Evolutionary conservation across 2,797 vertebrate species (phyloP), one percentile per base, ranked within the genome.

Genomic region (Rachycentron canadum): DNA sequence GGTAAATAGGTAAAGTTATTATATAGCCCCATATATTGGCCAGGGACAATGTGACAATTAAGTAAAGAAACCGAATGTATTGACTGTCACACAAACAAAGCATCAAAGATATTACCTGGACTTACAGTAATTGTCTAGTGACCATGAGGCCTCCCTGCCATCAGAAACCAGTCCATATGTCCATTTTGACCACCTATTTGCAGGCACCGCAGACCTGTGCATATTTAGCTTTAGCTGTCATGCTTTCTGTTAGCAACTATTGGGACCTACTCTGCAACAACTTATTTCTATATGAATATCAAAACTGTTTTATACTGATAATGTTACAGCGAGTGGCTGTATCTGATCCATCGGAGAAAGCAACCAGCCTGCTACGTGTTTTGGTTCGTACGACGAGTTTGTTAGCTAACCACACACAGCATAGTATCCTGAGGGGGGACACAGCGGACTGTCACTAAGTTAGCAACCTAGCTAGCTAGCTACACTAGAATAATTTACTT

Each of bases 401-500:
- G 49, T 63, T 66, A 77, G 68, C 60, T 55, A 57, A 53, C n/a
- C 14, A 62, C 26, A 73, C 23, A 62, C 4, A 77, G 71, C 52
- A 64, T 32, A 45, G 58, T 55, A 53, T 65, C 59, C 74, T 67
- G 59, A 36, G 75, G 38, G n/a, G 58, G 26, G 25, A 75, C 58
- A 72, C 52, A 76, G 56, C 52, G 63, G 25, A 55, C 47, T 81
- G 73, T 45, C 61, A 73, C 53, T 61, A 75, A 84, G 71, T 81
- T 86, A 88, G 89, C 89, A 68, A 61, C 72, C 81, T 62, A 72
- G 69, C 81, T 79, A 86, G 86, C 81, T 78, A 88, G 68, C 79
- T 32, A 63, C 14, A 63, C n/a, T 79, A 50, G 1, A 80, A 73
- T 57, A n/a, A 61, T 75, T 71, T 21, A 75, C 73, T 89, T 78